Conservation (phyloP, 1,140 invertebrate genomes). For the Meloidogyne floridensis region DNA sequence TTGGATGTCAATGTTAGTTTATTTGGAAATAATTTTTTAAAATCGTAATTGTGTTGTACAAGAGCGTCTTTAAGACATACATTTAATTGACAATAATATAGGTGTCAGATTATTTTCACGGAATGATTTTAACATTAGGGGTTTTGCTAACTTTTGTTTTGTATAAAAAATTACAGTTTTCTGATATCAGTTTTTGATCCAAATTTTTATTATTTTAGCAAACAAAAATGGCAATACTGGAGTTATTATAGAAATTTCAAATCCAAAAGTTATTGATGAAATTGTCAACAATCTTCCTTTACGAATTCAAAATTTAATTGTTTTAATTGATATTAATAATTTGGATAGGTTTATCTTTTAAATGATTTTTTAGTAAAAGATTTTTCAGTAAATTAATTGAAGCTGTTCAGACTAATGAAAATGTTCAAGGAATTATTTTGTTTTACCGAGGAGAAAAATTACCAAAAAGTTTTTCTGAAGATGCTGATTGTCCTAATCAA, state of each 20-base stretch:
- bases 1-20: conserved; percentile 38
- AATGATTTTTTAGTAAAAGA: not conserved
- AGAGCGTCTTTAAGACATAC: not conserved
- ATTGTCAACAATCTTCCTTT: not conserved
- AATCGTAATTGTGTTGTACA: not conserved
- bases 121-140: too few relatives aligned
- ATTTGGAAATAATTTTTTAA: not conserved
- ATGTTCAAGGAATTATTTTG: conserved; percentile 35
- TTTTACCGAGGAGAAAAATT: conserved; percentile 10
- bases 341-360: not conserved
- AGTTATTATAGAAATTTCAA: not conserved
- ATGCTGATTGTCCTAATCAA: conserved; percentile 39
- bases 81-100: not conserved
- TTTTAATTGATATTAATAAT: not conserved
- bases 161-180: too few relatives aligned
- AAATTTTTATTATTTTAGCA: not conserved
- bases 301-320: not conserved
- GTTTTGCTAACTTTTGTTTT: too few relatives aligned
- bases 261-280: not conserved
- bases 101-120: too few relatives aligned
- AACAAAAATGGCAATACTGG: conserved; percentile 25
- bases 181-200: too few relatives aligned
- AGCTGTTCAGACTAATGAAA: conserved; percentile 25
- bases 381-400: conserved; percentile 39
- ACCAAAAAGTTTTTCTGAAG: conserved; percentile 35